Evolutionary conservation across 1,140 invertebrate species (phyloP), one percentile per base, ranked within the genome.

Genomic region (Papilio polytes): DNA sequence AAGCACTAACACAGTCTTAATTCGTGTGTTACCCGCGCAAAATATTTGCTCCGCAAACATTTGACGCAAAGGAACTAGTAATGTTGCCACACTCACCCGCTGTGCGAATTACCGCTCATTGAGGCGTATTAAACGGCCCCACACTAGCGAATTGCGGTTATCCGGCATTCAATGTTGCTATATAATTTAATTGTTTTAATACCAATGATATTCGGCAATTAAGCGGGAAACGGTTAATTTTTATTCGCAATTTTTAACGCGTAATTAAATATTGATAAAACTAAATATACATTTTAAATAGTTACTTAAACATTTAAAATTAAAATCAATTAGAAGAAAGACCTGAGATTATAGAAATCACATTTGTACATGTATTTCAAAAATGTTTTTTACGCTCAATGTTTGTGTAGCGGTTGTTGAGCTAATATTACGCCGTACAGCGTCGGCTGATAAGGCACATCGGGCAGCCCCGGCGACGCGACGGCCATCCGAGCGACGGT

Each of bases 121-220:
- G 73, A 74, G 73, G 73, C 73, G 73, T n/a, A 66, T 78, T 59
- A 78, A 78, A 78, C 53, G 36, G 56, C 56, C 56, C 76, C 76
- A 63, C 76, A 46, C 76, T 78, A 66, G 56, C 22, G 76, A 63
- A 66, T 78, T 59, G 76, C 22, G 76, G 76, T 78, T 78, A 78
- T 78, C 76, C 76, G 53, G 76, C 36, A n/a, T 20, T 48, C 73
- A 22, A 46, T 74, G 73, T 74, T 74, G 73, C 73, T 74, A 22
- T 74, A 48, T 74, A 2, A 74, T 48, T 73, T 74, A 74, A 74
- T 48, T 74, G 73, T 74, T 74, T 73, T 74, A 51, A 74, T 51
- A 12, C 20, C 9, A 13, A 48, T 74, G 10, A 48, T 74, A 74
- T 74, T 46, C 63, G 1, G 10, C 31, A 66, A 46, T 46, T 44